A percentile compares a stretch with the other conserved stretches of the same genome.
phyloP scores from a whole-genome alignment of 2,113 vertebrate genomes.

The Hypomesus transpacificus region DNA sequence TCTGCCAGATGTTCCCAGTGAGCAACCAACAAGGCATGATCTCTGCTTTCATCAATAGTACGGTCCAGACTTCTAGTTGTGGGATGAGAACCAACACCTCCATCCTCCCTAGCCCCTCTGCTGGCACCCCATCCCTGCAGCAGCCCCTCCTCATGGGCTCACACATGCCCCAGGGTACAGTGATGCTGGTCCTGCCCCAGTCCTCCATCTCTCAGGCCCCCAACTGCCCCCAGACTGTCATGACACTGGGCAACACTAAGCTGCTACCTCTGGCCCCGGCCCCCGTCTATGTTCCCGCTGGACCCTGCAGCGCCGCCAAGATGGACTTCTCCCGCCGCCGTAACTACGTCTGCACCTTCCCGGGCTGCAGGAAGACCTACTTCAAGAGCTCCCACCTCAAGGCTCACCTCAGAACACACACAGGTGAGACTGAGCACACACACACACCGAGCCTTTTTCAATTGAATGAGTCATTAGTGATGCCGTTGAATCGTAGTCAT shows the following conservation, averaged over 20 bases:
- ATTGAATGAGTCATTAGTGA: no score
- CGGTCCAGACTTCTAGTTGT: slow-evolving; percentile 60
- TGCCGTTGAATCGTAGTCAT: no score
- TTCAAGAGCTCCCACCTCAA: slow-evolving; percentile 99
- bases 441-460: no score
- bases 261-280: slow-evolving; percentile 92
- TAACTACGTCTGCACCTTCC: slow-evolving; percentile 90
- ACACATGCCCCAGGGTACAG: slow-evolving; percentile 82
- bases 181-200: slow-evolving; percentile 93
- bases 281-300: slow-evolving; percentile 82
- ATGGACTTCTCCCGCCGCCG: slow-evolving; percentile 91
- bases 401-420: slow-evolving; percentile 96
- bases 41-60: slow-evolving; percentile 81
- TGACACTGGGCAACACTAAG: slow-evolving; percentile 87
- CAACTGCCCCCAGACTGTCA: slow-evolving; percentile 71
- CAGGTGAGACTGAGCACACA: slow-evolving; percentile 71
- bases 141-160: slow-evolving; percentile 85
- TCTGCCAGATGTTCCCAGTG: slow-evolving; percentile 94
- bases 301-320: slow-evolving; percentile 73
- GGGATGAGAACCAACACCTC: slow-evolving; percentile 69
- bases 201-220: slow-evolving; percentile 70
- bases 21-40: slow-evolving; percentile 78
- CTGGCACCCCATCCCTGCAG: slow-evolving; percentile 53
- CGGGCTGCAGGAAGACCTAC: slow-evolving; percentile 94
- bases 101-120: slow-evolving; percentile 69